phyloP scores from a whole-genome alignment of 2,888 invertebrate species.

The Tachina lurida region DNA sequence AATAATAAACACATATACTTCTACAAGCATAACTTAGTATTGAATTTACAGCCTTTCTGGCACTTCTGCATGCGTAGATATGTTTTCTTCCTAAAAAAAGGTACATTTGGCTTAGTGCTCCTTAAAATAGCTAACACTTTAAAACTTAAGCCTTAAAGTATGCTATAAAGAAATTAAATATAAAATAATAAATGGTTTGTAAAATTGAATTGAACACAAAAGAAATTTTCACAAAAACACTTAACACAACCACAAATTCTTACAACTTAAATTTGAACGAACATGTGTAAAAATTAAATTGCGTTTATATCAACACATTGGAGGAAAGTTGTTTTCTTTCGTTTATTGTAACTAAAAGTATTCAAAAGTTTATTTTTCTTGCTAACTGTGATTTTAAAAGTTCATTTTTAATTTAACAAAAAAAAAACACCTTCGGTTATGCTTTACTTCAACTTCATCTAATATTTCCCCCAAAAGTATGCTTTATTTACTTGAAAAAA shows the following conservation, averaged over 20 bases:
- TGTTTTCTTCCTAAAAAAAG: background rate
- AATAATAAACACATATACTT: constrained; percentile 47
- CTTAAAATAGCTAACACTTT: constrained; percentile 40
- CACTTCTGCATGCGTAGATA: background rate
- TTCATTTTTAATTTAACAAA: background rate
- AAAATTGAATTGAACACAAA: constrained; percentile 58
- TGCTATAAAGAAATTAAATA: constrained; percentile 44
- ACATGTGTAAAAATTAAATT: background rate
- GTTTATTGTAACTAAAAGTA: background rate
- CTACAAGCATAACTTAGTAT: constrained; percentile 9
- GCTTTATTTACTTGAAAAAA: constrained; percentile 1
- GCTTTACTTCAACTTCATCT: constrained; percentile 24
- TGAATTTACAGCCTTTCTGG: constrained; percentile 3
- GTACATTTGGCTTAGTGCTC: background rate
- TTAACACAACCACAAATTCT: background rate
- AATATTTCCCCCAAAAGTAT: constrained; percentile 46
- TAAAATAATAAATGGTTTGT: constrained; percentile 50
- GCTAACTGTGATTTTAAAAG: background rate
- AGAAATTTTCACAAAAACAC: constrained; percentile 11
- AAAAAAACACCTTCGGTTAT: constrained; percentile 32
- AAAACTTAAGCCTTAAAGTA: constrained; percentile 65
- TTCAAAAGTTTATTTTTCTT: background rate
- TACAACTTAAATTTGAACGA: background rate
- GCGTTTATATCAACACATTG: background rate
- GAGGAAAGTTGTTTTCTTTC: background rate